Percentiles rank a stretch among this genome's conserved stretches.
These are phyloP conservation scores for Phasianus colchicus DNA, from an alignment of 2,113 vertebrate species.

Conservation along the genomic window DNA sequence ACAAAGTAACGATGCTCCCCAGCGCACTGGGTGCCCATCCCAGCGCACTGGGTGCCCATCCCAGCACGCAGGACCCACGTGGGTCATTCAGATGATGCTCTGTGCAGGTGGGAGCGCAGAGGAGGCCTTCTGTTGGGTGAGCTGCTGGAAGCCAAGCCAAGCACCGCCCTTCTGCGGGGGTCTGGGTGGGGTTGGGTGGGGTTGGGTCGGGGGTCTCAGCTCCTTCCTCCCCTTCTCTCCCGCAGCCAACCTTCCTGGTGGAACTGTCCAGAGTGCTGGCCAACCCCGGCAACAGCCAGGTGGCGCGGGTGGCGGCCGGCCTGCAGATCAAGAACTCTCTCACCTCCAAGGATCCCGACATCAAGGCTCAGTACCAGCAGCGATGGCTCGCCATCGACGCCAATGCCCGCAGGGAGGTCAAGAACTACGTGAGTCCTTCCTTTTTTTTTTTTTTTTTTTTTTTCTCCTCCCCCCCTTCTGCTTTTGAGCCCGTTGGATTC, in stretches of 20 bases:
- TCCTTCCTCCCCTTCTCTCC: not conserved
- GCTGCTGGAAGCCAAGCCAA: not conserved
- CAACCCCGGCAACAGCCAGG: conserved; percentile 97
- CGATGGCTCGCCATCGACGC: conserved; percentile 96
- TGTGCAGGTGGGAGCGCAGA: not conserved
- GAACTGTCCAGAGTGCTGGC: conserved; percentile 97
- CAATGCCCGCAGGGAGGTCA: conserved; percentile 93
- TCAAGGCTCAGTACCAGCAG: conserved; percentile 95
- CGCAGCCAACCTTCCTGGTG: conserved; percentile 95
- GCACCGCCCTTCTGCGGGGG: not conserved
- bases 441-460: too few species aligned
- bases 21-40: fast-evolving
- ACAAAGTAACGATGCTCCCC: not conserved
- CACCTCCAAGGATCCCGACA: conserved; percentile 96
- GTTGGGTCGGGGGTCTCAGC: not conserved
- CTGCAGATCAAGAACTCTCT: conserved; percentile 98
- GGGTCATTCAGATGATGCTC: not conserved
- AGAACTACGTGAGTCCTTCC: conserved; percentile 90
- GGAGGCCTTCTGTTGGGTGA: not conserved
- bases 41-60: fast-evolving
- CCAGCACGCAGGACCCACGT: fast-evolving
- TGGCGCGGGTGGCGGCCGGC: conserved; percentile 94
- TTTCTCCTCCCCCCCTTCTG: too few species aligned
- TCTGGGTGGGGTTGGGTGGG: not conserved
- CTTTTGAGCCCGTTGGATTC: not conserved